phyloP scores from a whole-genome alignment of 2,888 invertebrate genomes.

The Xylota segnis region DNA sequence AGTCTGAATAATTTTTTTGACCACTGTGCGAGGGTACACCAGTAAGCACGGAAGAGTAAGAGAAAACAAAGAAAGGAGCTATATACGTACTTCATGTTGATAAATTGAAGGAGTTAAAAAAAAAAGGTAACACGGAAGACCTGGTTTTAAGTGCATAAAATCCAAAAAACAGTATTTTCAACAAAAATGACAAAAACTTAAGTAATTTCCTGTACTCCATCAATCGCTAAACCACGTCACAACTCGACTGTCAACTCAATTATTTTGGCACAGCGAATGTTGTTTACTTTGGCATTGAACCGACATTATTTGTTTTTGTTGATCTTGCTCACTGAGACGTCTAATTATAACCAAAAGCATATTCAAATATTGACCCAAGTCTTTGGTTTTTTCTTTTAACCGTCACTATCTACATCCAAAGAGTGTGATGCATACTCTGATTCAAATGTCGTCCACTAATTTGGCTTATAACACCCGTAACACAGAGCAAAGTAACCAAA shows the following conservation, averaged over 20 bases:
- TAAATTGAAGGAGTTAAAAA: too few species aligned
- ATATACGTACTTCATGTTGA: too few species aligned
- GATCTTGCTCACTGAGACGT: conserved; percentile 22
- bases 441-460: background rate
- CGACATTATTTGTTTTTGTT: conserved; percentile 6
- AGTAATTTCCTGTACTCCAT: background rate
- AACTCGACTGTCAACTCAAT: background rate
- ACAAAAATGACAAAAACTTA: background rate
- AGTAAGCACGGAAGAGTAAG: too few species aligned
- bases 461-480: background rate
- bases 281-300: conserved; percentile 22
- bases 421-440: conserved; percentile 24
- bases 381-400: conserved; percentile 18
- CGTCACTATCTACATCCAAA: background rate
- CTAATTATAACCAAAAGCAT: conserved; percentile 8
- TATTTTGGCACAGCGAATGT: background rate
- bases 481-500: background rate
- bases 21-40: too few species aligned
- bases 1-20: too few species aligned
- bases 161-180: too few species aligned
- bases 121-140: too few species aligned
- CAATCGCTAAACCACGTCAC: background rate
- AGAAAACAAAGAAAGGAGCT: too few species aligned
- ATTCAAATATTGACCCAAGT: conserved; percentile 45
- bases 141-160: too few species aligned